Evolutionary conservation across 2,797 vertebrate species (phyloP).

Genomic region (Sternarchorhynchus goeldii): DNA sequence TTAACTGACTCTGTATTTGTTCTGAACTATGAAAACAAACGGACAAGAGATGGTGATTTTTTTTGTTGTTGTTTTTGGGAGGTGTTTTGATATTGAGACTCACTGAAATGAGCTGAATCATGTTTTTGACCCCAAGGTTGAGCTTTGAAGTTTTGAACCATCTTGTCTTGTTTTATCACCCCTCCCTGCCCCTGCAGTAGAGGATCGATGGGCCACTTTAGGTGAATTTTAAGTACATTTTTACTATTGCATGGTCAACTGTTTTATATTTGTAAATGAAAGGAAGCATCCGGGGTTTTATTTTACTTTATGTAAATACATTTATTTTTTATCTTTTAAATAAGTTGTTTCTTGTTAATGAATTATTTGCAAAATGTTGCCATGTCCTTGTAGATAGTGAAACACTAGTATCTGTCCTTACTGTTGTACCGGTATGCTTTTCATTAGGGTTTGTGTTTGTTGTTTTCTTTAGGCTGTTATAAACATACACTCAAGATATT

Average conservation of each 20-base stretch:
- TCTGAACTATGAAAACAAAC: neutral
- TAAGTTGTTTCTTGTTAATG: neutral
- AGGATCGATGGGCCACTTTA: neutral
- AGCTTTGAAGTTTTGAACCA: neutral
- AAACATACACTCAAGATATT: too few species aligned
- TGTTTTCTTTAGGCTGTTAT: too few species aligned
- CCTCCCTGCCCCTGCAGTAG: neutral
- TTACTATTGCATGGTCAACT: slow-evolving; percentile 8
- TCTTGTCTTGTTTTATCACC: neutral
- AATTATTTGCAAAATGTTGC: neutral
- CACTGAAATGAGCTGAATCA: slow-evolving; percentile 29
- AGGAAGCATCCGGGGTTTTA: slow-evolving; percentile 29
- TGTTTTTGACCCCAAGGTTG: neutral
- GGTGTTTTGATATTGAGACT: neutral
- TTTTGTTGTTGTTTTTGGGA: neutral
- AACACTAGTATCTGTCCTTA: too few species aligned
- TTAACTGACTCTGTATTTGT: neutral
- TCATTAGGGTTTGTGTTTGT: too few species aligned
- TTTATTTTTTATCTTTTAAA: slow-evolving; percentile 52
- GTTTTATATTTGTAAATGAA: slow-evolving; percentile 48
- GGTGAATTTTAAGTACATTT: neutral
- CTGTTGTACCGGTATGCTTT: too few species aligned
- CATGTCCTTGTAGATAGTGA: slow-evolving; percentile 22
- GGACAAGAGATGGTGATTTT: neutral
- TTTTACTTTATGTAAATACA: slow-evolving; percentile 56